These are phyloP conservation scores for Tamandua tetradactyla DNA, from an alignment of 2,797 vertebrate species.

Conservation along the genomic window DNA sequence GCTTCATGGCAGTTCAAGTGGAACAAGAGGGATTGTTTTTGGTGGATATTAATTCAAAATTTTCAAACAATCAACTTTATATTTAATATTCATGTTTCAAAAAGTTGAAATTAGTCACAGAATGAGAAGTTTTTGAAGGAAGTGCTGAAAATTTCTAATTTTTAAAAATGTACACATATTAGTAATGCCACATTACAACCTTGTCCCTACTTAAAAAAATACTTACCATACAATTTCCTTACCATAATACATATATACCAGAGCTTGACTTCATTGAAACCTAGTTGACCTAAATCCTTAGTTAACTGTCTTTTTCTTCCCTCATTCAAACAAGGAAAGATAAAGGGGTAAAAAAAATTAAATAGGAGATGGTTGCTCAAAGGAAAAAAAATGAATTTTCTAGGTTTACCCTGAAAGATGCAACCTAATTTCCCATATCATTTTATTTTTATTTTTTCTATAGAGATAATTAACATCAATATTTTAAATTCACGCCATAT, in stretches of 20 bases:
- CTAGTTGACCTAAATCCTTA: background rate
- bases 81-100: background rate
- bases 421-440: background rate
- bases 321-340: background rate
- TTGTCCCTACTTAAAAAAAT: slow-evolving; percentile 11
- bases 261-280: background rate
- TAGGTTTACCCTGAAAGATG: background rate
- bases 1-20: background rate
- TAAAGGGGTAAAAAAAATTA: background rate
- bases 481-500: background rate
- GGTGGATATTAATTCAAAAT: background rate
- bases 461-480: background rate
- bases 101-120: background rate
- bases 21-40: background rate
- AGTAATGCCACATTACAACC: background rate
- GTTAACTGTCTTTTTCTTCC: background rate
- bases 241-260: background rate
- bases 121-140: background rate
- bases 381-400: background rate
- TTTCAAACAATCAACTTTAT: background rate
- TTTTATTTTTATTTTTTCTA: background rate
- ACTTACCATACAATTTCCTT: background rate
- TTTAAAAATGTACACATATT: background rate
- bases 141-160: background rate
- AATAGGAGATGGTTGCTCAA: background rate